Base-by-base conservation (phyloP, 2,113 vertebrate genomes). In the Albula goreensis region DNA sequence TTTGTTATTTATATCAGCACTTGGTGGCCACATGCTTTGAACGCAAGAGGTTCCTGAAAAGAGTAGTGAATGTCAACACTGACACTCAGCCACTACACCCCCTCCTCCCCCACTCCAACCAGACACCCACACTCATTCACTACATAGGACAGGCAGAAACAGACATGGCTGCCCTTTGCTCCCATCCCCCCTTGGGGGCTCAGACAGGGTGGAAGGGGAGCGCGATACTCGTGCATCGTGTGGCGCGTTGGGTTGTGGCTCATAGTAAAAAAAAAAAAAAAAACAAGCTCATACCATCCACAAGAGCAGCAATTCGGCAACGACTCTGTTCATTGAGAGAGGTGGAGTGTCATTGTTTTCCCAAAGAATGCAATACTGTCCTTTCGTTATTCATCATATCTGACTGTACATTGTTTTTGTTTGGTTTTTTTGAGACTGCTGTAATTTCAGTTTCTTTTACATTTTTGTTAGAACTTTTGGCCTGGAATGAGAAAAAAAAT, bases 1-100 rank as follows among this genome's bases (percentile, higher is more conserved):
- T 86, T 74, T 82, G 78, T 87, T 88, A 87, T 87, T 92, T 90
- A 92, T 89, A 92, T 93, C 92, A 92, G 91, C 92, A 86, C 91
- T 93, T 91, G 93, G 92, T 92, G 91, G 89, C 93, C 93, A 13
- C n/a, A 31, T 57, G 63, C 49, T 86, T 25, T 86, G 83, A 83
- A 80, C 85, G 60, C 41, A 22, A n/a, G 77, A 83, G 78, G 56
- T 83, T 9, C 19, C n/a, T 49, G 49, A 13, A n/a, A 51, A n/a
- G 50, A 50, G 19, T 4, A 49, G 48, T 49, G 49, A 50, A 41
- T n/a, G 22, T 11, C 50, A 17, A 25, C 66, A 78, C 22, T 31
- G 52, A 53, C 66, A 49, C 19, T 1, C 17, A 50, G 77, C 77
- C 77, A 79, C 41, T 79, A 49, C 78, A 41, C 78, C 77, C n/a